Evolutionary conservation across 23 tunicate species (phyloP).

Genomic region (Phallusia fumigata): DNA sequence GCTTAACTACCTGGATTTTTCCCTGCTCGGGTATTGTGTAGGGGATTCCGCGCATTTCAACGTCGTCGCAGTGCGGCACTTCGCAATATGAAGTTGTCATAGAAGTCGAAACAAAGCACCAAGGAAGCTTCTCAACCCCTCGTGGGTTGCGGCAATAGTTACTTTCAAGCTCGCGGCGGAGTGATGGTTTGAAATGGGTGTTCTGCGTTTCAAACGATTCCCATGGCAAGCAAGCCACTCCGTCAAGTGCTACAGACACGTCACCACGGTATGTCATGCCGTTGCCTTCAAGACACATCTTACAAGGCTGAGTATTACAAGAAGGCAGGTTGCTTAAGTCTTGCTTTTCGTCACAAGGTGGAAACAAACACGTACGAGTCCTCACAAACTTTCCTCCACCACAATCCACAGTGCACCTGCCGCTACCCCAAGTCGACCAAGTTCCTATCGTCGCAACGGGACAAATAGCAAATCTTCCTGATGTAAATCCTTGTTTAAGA

Average conservation of each 20-base stretch:
- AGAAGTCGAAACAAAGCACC: constrained; percentile 46
- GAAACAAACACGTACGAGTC: constrained; percentile 48
- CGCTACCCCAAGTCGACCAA: constrained; percentile 52
- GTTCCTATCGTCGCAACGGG: constrained; percentile 54
- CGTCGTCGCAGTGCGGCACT: constrained; percentile 6
- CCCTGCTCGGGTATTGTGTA: constrained; percentile 60
- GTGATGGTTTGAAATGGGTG: constrained; percentile 26
- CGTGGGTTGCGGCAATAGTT: constrained; percentile 77
- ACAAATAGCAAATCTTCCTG: constrained; percentile 44
- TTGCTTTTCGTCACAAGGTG: constrained; percentile 40
- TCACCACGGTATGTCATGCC: constrained; percentile 56
- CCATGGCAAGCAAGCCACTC: constrained; percentile 56
- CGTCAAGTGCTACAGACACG: constrained; percentile 20
- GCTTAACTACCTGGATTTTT: neutral
- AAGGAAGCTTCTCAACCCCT: constrained; percentile 36
- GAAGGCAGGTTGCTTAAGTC: neutral
- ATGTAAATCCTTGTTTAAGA: neutral
- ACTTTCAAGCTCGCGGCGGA: constrained; percentile 23
- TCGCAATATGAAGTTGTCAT: constrained; percentile 3
- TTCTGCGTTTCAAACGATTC: neutral
- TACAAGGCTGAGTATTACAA: constrained; percentile 71
- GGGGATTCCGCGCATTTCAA: constrained; percentile 30
- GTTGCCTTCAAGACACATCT: constrained; percentile 40
- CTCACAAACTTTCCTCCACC: constrained; percentile 56
- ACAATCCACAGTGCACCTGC: constrained; percentile 48